Percentiles rank a stretch among this genome's conserved stretches.
Evolutionary conservation across 2,797 vertebrate genomes (phyloP).

Genomic region (Tauraco hartlaubi): DNA sequence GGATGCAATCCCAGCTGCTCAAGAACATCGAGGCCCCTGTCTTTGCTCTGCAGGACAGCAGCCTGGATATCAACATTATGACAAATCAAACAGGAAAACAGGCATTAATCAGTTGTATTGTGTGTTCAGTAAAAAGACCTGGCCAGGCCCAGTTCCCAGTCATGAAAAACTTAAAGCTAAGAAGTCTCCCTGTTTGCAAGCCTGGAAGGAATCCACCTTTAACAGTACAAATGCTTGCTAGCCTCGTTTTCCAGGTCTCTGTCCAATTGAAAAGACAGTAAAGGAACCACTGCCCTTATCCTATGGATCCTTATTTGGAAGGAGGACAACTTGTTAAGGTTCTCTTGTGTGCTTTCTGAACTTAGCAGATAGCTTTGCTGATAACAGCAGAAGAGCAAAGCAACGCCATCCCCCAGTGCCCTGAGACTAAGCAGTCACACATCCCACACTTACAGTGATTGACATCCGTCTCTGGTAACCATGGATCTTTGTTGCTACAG

Average conservation of each 20-base stretch:
- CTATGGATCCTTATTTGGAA: background rate
- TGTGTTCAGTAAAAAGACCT: background rate
- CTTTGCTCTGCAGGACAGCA: constrained; percentile 46
- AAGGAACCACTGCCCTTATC: background rate
- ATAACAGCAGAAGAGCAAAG: background rate
- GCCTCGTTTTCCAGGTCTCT: background rate
- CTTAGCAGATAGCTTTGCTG: constrained; percentile 8
- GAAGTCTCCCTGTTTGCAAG: background rate
- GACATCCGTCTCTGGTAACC: background rate
- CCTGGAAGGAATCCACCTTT: background rate
- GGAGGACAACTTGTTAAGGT: background rate
- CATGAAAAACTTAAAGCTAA: background rate
- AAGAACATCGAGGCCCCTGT: background rate
- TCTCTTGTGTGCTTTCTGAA: background rate
- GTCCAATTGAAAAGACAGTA: background rate
- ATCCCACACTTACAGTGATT: background rate
- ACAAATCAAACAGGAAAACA: constrained; percentile 54
- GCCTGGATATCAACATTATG: constrained; percentile 37
- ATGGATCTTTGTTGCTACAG: constrained; percentile 62
- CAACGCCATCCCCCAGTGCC: background rate
- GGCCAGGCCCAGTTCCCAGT: background rate
- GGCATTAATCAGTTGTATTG: background rate
- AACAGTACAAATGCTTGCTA: background rate
- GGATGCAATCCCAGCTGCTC: constrained; percentile 53
- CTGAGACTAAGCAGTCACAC: background rate